These are phyloP conservation scores for Oryzias melastigma DNA, from an alignment of 2,113 vertebrate species.

Conservation along the genomic window DNA sequence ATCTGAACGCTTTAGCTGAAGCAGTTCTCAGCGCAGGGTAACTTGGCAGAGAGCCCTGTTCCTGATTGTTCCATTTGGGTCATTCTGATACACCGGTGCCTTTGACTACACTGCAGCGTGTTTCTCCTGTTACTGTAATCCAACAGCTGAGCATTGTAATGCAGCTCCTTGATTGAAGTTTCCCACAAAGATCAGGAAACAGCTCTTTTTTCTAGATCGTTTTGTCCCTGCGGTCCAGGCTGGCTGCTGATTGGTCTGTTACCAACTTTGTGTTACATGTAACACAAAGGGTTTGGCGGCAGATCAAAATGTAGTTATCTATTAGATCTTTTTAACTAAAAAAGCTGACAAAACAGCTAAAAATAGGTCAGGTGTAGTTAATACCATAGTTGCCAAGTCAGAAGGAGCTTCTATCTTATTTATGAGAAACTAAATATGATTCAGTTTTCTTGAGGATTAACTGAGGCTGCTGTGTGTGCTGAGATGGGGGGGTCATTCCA, in stretches of 20 bases:
- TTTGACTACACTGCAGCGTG: constrained; percentile 2
- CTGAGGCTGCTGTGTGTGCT: too few relatives aligned
- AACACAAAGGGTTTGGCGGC: constrained; percentile 22
- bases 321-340: too few relatives aligned
- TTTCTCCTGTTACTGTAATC: not conserved
- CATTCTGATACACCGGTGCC: not conserved
- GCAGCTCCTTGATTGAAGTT: not conserved
- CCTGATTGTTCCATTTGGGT: constrained; percentile 1
- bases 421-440: too few relatives aligned
- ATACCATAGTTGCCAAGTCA: too few relatives aligned
- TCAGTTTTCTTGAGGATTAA: too few relatives aligned
- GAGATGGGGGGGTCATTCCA: too few relatives aligned
- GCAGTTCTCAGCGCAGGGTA: too few relatives aligned
- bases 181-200: constrained; percentile 8
- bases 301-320: not conserved
- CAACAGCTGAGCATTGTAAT: constrained; percentile 4
- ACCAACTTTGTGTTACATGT: constrained; percentile 22
- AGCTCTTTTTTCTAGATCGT: constrained; percentile 13
- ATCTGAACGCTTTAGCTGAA: too few relatives aligned
- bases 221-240: not conserved
- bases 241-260: constrained; percentile 4
- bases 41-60: not conserved
- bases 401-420: too few relatives aligned
- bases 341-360: too few relatives aligned
- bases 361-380: too few relatives aligned